phyloP scores from a whole-genome alignment of 2,113 vertebrate genomes.

The rabbit (Oryctolagus cuniculus) region DNA sequence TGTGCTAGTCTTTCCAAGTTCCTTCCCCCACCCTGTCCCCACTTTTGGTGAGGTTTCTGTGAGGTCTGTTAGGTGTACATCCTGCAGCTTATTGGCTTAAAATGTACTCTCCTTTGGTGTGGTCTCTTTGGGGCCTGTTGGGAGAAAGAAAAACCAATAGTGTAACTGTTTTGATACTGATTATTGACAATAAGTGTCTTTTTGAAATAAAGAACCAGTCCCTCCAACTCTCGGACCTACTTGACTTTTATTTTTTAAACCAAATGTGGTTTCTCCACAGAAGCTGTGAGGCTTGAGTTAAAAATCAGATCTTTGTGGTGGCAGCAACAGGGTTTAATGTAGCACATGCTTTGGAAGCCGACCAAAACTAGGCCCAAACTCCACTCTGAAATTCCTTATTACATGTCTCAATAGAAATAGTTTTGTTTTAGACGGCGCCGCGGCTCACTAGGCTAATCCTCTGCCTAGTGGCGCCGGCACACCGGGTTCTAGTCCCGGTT shows the following conservation, averaged over 20 bases:
- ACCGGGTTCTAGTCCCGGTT: too few species aligned
- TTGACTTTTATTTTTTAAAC: conserved; percentile 66
- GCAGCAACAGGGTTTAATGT: not conserved
- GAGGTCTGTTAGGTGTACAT: conserved; percentile 15
- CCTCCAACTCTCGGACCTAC: conserved; percentile 72
- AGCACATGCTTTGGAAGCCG: not conserved
- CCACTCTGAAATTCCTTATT: not conserved
- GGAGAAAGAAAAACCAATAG: conserved; percentile 74
- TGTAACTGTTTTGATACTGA: conserved; percentile 89
- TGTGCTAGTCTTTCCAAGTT: conserved; percentile 31
- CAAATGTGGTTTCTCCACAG: conserved; percentile 40
- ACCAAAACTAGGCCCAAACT: not conserved
- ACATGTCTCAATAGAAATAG: not conserved
- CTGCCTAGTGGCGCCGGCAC: too few species aligned
- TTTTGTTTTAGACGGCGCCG: too few species aligned
- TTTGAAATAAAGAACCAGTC: conserved; percentile 89
- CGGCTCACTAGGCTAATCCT: too few species aligned
- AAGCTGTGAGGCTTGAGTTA: not conserved
- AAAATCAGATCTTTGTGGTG: conserved; percentile 7
- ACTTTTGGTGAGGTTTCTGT: conserved; percentile 57
- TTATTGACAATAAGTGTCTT: conserved; percentile 84
- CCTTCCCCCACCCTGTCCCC: not conserved
- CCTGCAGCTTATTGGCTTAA: conserved; percentile 77
- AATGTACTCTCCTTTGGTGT: conserved; percentile 77
- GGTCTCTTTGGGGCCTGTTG: conserved; percentile 75